Base-by-base conservation (phyloP, 1,140 invertebrate species). In the Drosophila pectinifera region DNA sequence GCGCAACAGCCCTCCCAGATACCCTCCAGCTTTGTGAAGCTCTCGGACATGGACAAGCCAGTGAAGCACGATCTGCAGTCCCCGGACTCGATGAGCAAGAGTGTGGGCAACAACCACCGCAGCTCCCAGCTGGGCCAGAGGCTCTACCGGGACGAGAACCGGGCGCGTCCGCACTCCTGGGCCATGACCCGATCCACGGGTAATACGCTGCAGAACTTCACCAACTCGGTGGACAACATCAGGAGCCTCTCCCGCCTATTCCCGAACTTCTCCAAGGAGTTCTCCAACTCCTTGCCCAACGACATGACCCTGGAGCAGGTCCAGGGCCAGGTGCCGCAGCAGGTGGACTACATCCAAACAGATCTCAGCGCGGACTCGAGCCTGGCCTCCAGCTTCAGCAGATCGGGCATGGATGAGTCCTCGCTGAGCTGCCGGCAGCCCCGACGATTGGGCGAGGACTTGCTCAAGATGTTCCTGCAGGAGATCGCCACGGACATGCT, bases 381-480 rank as follows among this genome's bases (percentile, higher is more conserved):
- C 55, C 38, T 92, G 5, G 91, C 91, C 5, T 92, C 92, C 4
- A 92, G 91, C 42, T 86, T 92, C 42, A 92, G 92, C 65, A 78
- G 90, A 10, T 92, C 92, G 4, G 92, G 89, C 22, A 92, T 92
- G 88, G 92, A 92, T 38, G 92, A 92, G 56, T 92, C 91, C 14
- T 92, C 91, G 10, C 73, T 92, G 54, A 93, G 93, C 18, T 92
- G 92, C 43, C 92, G 92, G 4, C 92, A 93, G 28, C 93, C 93
- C 2, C 86, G 92, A 7, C 94, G 95, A 41, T 92, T 98, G 1
- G 97, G 97, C 0, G 96, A 97, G 91, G 97, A 98, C 93, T 92
- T 98, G 14, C 92, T 98, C 8, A 94, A 96, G 59, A 97, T 98
- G 96, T 98, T 98, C 91, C 92, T 98, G 48, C 96, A 98, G 85